Evolutionary conservation across 2,797 vertebrate genomes (phyloP).

Genomic region (Phrynocephalus forsythii): DNA sequence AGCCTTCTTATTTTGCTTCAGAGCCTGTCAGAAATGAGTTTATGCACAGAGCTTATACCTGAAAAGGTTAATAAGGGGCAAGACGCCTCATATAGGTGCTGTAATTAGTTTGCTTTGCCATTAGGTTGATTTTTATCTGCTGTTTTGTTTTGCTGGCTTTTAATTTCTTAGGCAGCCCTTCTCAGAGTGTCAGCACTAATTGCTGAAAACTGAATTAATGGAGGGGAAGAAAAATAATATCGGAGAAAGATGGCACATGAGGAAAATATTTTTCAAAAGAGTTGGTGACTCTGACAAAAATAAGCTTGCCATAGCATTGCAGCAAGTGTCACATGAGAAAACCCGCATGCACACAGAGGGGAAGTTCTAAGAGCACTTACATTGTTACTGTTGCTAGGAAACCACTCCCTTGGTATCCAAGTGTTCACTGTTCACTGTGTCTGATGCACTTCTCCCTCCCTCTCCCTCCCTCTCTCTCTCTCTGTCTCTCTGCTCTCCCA

Average conservation of each 20-base stretch:
- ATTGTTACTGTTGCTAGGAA: conserved; percentile 30
- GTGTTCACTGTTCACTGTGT: accelerated
- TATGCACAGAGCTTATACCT: neutral
- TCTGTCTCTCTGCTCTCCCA: neutral
- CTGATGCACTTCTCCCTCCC: neutral
- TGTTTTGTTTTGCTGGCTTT: neutral
- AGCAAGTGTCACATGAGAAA: neutral
- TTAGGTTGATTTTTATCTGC: neutral
- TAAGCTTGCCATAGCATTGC: neutral
- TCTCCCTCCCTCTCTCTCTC: neutral
- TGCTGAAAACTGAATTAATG: neutral
- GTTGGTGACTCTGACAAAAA: conserved; percentile 7
- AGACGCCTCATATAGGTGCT: neutral
- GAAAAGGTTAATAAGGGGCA: neutral
- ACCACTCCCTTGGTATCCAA: neutral
- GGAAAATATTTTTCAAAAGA: neutral
- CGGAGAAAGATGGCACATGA: neutral
- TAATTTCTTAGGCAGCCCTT: too few relatives aligned
- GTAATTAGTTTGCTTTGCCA: neutral
- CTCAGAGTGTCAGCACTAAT: neutral
- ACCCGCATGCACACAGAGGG: accelerated
- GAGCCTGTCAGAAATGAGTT: too few relatives aligned
- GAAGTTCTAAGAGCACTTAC: neutral
- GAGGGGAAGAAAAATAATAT: neutral
- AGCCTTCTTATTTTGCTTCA: too few relatives aligned